Base-by-base conservation (phyloP, 92 coral and sea anemone species). In the Ricordea florida region DNA sequence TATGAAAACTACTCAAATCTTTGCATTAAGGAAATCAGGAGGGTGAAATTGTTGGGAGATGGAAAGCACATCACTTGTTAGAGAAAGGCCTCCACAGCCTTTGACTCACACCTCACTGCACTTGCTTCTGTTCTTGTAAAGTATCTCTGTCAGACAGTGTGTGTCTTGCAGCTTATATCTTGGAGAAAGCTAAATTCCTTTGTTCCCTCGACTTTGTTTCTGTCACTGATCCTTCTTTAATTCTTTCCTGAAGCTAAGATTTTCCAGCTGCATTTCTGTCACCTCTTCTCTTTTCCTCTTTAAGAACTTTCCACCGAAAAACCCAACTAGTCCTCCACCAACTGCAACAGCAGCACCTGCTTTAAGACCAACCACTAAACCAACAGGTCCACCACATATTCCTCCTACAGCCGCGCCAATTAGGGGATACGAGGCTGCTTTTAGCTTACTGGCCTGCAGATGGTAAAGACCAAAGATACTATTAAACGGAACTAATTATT, bases 341-440 rank as follows among this genome's bases (percentile, higher is more conserved):
- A 96, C 61, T 0, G 99, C 97, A 16, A 91, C 77, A 6, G 96
- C 97, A 5, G 96, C 97, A 7, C 97, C 97, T 20, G 85, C 83
- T 41, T 96, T 96, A 36, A 96, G 59, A n/a, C 99, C 99, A 41
- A 93, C 82, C 6, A 83, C 92, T 43, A 96, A 30, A 5, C 99
- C 99, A 4, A 96, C 55, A 17, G 99, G 99, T 0, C 99, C 99
- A 0, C 99, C 99, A 13, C 85, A 92, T 24, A 78, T 84, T 21
- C 96, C 91, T 1, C 99, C 99, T 18, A 96, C 87, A 6, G 84
- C 82, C 5, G 99, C 99, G 38, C 99, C 99, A 46, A 96, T 55
- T 15, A 82, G 82, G 0, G 99, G 99, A 44, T 77, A 77, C 76
- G 90, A 31, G 3, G 75, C 90, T 3, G 91, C 94, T 71, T 96